Base-by-base conservation (phyloP, 2,797 vertebrate genomes). In the Hyperoplus immaculatus region DNA sequence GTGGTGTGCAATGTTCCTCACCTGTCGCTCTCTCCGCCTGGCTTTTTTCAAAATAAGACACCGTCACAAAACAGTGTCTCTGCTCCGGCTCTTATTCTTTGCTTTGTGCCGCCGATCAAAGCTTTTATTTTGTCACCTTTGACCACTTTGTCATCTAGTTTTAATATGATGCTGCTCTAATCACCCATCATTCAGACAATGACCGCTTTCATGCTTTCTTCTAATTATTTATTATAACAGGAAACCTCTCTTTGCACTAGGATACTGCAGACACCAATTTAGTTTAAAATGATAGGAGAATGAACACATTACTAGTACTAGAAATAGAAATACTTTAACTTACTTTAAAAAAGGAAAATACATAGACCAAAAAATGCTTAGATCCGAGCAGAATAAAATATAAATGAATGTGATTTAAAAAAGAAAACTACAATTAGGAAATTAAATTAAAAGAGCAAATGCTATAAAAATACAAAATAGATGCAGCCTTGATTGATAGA, bases 1-100 rank as follows among this genome's bases (percentile, higher is more conserved):
- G 89, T 91, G 90, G 89, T 89, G 87, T 88, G 81, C 43, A 8
- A 9, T 18, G 76, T 86, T 29, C 80, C 84, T 87, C 82, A 0
- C 57, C 73, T 80, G 79, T 80, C 55, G 62, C 78, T 63, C 64
- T 61, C 64, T 61, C 53, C 45, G 16, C 43, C 41, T 6, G 29
- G 51, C 68, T 60, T 59, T 6, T n/a, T 6, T n/a, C 54, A 60
- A 11, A 21, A 41, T 0, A 15, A 60, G 62, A 39, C 62, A 8
- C 61, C 1, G 0, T 45, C 42, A n/a, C 63, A 46, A 9, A 61
- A 0, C 55, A 2, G n/a, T 55, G 77, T 50, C 70, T 54, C 56
- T 1, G 47, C 45, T 29, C 29, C 29, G 29, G 68, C n/a, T 65
- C 59, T 47, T 56, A 12, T 39, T 64, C 61, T 59, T 29, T n/a